A percentile compares a stretch with the other conserved stretches of the same genome.
These are phyloP conservation scores for Trypoxylon attenuatum DNA, from an alignment of 2,888 invertebrate species.

Conservation along the genomic window DNA sequence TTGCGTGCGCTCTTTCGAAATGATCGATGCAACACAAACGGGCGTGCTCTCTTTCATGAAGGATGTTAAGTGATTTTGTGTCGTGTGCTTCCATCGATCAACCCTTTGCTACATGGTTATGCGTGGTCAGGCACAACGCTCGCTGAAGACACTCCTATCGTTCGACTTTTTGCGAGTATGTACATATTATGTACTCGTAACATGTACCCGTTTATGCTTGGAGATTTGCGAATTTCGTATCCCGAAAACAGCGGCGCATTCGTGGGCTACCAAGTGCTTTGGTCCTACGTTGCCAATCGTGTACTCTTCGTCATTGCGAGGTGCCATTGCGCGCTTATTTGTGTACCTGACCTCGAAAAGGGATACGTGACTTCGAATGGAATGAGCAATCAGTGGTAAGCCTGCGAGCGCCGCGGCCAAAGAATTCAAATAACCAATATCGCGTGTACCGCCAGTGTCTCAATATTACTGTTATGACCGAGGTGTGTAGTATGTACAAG, in stretches of 20 bases:
- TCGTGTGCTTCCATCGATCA: not conserved
- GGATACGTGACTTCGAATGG: constrained; percentile 59
- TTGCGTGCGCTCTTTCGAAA: not conserved
- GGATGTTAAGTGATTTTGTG: not conserved
- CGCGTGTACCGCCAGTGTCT: constrained; percentile 49
- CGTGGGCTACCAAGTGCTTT: not conserved
- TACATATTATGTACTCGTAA: no score
- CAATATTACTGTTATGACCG: constrained; percentile 45
- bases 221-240: no score
- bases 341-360: constrained; percentile 58
- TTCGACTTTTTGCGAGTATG: no score
- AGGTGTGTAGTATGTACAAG: constrained; percentile 59
- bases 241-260: no score
- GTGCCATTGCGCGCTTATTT: constrained; percentile 52
- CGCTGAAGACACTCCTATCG: no score
- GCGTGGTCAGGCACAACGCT: no score
- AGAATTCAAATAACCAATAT: constrained; percentile 56
- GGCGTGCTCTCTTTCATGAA: not conserved
- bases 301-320: constrained; percentile 23
- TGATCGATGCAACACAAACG: not conserved
- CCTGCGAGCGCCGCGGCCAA: constrained; percentile 73
- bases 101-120: no score
- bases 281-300: not conserved
- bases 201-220: no score
- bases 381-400: constrained; percentile 74